Conservation (phyloP, 2,797 vertebrate species). For the Valencia hispanica region DNA sequence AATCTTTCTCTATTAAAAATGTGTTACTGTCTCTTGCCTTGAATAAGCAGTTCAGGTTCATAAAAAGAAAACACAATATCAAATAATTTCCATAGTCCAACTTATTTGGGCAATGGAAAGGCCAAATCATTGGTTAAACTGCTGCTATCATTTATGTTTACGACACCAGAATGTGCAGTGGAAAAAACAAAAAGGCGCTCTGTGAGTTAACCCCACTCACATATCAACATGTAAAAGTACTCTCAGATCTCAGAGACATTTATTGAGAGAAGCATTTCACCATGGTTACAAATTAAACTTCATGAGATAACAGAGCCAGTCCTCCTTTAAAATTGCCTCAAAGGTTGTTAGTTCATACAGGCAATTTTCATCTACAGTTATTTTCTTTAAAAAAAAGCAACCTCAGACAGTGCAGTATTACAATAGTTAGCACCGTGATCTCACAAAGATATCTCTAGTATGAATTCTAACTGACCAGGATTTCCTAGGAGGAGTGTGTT, state of each 20-base stretch:
- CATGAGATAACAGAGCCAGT: not conserved
- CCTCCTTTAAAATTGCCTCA: not conserved
- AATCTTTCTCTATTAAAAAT: no score
- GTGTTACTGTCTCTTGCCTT: not conserved
- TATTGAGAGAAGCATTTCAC: not conserved
- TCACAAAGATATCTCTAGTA: not conserved
- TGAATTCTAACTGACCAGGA: not conserved
- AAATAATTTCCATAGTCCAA: not conserved
- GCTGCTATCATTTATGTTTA: not conserved
- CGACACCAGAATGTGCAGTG: not conserved
- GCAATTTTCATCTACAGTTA: not conserved
- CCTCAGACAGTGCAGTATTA: not conserved
- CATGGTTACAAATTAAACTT: slow-evolving; percentile 5
- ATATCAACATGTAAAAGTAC: not conserved
- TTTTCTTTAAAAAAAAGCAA: not conserved
- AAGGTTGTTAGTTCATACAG: not conserved
- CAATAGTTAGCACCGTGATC: not conserved
- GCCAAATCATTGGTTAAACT: not conserved
- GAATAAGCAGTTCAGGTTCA: not conserved
- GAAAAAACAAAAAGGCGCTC: not conserved
- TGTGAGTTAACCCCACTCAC: not conserved
- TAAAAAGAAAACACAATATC: not conserved
- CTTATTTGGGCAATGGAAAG: not conserved
- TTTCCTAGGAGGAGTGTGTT: not conserved
- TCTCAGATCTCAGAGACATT: not conserved